A percentile compares a stretch with the other conserved stretches of the same genome.
phyloP scores from a whole-genome alignment of 2,797 vertebrate species.

The Rhinophrynus dorsalis region DNA sequence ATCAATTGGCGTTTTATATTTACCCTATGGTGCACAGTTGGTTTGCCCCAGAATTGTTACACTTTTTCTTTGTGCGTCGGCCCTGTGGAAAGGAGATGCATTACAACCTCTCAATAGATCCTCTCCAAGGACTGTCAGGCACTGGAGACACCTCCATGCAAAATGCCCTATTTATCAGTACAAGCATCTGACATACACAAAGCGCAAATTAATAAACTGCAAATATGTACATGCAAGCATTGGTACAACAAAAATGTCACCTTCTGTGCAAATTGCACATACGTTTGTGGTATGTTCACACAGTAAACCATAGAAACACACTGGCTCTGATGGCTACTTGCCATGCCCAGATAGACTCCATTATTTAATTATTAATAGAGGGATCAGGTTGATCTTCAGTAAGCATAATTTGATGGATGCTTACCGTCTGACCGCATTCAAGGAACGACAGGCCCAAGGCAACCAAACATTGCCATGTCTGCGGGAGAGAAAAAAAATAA shows the following conservation, averaged over 20 bases:
- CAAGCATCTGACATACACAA: background rate
- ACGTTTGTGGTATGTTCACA: conserved; percentile 61
- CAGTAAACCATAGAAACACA: conserved; percentile 67
- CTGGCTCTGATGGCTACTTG: conserved; percentile 67
- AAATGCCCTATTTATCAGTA: background rate
- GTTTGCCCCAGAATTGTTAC: too few relatives aligned
- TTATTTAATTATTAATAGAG: conserved; percentile 61
- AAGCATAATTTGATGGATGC: conserved; percentile 73
- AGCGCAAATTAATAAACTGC: too few relatives aligned
- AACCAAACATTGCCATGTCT: conserved; percentile 86
- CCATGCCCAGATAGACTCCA: conserved; percentile 42
- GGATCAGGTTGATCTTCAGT: conserved; percentile 67
- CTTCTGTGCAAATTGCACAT: conserved; percentile 63
- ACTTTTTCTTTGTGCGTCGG: too few relatives aligned
- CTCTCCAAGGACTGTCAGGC: too few relatives aligned
- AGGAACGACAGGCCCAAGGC: conserved; percentile 83
- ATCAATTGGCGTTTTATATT: too few relatives aligned
- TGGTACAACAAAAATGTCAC: conserved; percentile 35
- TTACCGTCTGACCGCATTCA: conserved; percentile 83
- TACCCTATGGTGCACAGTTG: too few relatives aligned
- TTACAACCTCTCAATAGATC: too few relatives aligned
- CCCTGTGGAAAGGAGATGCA: too few relatives aligned
- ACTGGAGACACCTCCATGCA: background rate
- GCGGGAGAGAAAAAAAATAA: conserved; percentile 48
- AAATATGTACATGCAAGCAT: background rate